Base-by-base conservation (phyloP, 1,140 invertebrate species). In the Drosophila kikkawai region DNA sequence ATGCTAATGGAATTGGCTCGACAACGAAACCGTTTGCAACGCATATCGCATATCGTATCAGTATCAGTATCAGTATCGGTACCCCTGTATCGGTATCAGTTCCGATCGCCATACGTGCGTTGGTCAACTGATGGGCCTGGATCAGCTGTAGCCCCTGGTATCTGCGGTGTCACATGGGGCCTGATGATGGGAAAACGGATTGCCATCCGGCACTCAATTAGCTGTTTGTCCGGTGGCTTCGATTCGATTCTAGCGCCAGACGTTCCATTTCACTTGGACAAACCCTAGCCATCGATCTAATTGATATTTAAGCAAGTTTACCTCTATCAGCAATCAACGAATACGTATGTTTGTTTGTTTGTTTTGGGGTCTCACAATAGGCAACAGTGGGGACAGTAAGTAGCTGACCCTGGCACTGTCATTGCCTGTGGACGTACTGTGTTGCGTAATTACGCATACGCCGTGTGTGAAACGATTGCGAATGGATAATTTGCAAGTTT, bases 241-340 rank as follows among this genome's bases (percentile, higher is more conserved):
- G 36, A 39, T 53, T 53, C 63, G n/a, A 29, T 36, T 37, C 47
- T 36, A 68, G 36, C 58, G 34, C 26, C 55, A 34, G 61, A 42
- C 53, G 15, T 3, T 11, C 50, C 59, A 65, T 75, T 55, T 57
- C 51, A 57, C 59, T 64, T 63, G 53, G 71, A n/a, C 55, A 67
- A 76, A 29, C 50, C 29, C 17, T 32, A 15, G 15, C 74, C 36
- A 77, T 58, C 66, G 66, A 79, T 79, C 69, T 88, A 84, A 88
- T 90, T 88, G 84, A 79, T 90, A 88, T 88, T 84, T 90, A 75
- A 88, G 81, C 80, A 71, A 45, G 61, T 68, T 63, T 60, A 68
- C 61, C 78, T 88, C 66, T 67, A 79, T 67, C 77, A 71, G 74
- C 79, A 76, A 86, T 86, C 83, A 79, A 58, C 67, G 19, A 34